These are phyloP conservation scores for Jordanella pulchra DNA, from an alignment of 2,797 vertebrate species.

Conservation along the genomic window DNA sequence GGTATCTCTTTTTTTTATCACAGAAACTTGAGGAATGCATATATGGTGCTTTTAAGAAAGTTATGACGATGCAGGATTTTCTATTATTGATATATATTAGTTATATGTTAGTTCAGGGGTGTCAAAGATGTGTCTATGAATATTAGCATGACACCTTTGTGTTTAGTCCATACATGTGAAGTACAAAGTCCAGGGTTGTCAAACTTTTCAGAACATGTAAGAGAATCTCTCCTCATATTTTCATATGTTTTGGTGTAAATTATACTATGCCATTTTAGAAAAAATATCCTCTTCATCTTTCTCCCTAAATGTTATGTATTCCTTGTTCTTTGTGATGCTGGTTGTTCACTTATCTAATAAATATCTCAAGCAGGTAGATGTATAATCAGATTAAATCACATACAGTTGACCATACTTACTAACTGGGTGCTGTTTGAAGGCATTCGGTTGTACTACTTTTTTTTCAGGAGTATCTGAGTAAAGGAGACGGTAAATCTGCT, in stretches of 20 bases:
- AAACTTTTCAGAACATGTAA: not conserved
- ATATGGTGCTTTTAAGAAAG: not conserved
- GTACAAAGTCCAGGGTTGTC: not conserved
- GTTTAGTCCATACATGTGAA: not conserved
- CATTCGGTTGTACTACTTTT: not conserved
- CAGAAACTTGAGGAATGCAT: not conserved
- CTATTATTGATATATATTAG: too few species aligned
- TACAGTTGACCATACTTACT: not conserved
- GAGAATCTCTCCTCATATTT: not conserved
- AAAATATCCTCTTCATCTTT: not conserved
- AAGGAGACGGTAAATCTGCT: not conserved
- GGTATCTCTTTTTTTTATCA: conserved; percentile 14
- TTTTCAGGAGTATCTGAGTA: not conserved
- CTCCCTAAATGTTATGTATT: too few species aligned
- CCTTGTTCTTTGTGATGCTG: too few species aligned
- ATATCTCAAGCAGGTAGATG: not conserved
- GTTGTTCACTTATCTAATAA: too few species aligned
- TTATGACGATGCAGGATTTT: not conserved
- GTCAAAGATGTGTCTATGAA: not conserved
- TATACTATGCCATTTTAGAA: not conserved
- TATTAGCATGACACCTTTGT: not conserved
- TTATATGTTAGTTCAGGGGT: not conserved
- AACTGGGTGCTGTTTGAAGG: not conserved
- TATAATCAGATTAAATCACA: not conserved
- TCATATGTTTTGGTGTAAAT: not conserved